phyloP scores from a whole-genome alignment of 2,797 vertebrate genomes.

The Corythornis leucogaster region DNA sequence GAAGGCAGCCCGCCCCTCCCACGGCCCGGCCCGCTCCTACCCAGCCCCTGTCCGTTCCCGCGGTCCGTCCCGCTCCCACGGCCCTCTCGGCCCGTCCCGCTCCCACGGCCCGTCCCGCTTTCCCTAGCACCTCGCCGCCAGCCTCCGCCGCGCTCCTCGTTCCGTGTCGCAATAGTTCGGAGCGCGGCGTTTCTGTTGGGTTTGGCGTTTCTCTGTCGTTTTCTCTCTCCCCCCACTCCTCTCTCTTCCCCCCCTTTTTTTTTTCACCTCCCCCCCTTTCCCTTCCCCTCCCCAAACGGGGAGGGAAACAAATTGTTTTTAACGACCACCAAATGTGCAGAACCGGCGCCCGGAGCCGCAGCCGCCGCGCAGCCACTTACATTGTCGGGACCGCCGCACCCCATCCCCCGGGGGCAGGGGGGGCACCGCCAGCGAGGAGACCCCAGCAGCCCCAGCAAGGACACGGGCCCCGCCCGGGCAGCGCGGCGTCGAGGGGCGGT shows the following conservation, averaged over 20 bases:
- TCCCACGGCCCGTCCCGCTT: not conserved
- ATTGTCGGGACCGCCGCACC: not conserved
- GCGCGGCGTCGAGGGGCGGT: not conserved
- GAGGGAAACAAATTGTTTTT: constrained; percentile 54
- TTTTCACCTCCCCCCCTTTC: not conserved
- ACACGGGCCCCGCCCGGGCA: not conserved
- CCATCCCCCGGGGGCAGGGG: not conserved
- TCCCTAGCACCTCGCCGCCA: too few relatives aligned
- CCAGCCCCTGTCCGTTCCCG: too few relatives aligned
- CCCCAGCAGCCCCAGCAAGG: not conserved
- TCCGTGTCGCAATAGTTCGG: too few relatives aligned
- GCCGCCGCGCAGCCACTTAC: not conserved
- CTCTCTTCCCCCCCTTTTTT: not conserved
- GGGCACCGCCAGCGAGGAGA: not conserved
- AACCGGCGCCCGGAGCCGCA: not conserved
- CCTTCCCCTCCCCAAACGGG: not conserved
- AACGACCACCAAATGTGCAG: constrained; percentile 48
- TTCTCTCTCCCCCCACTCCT: too few relatives aligned
- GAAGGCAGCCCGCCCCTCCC: not conserved
- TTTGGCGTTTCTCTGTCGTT: too few relatives aligned
- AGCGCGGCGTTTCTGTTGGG: too few relatives aligned
- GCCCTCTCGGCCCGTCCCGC: not conserved
- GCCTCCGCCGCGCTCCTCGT: too few relatives aligned
- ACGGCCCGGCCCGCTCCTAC: not conserved
- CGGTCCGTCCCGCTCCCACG: not conserved